Evolutionary conservation across 1,140 invertebrate species (phyloP), one percentile per base, ranked within the genome.

Genomic region (Mactra quadrangularis): DNA sequence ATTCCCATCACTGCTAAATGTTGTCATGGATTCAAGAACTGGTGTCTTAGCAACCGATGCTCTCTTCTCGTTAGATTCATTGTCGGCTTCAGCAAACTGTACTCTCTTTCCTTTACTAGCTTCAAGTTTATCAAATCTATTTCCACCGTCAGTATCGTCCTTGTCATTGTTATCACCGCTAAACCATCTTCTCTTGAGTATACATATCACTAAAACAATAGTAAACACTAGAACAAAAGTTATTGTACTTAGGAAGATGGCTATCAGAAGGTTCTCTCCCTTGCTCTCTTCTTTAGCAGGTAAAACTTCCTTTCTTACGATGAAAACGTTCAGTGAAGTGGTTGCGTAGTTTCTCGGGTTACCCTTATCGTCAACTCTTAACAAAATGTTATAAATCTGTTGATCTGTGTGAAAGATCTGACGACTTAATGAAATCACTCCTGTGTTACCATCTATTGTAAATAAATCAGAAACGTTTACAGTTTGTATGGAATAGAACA

Each of bases 391-490:
- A 57, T 38, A 74, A 1, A 74, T 75, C 59, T 57, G 38, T 13
- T 41, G 38, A 74, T 82, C 79, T 22, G 70, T 25, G 4, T n/a
- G 13, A 1, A 15, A 4, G 4, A 82, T 19, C 3, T 17, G 53
- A 31, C 79, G 79, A 1, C 55, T 25, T 1, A 90, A 82, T 41
- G 87, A 66, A 17, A 89, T 75, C 19, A 77, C 75, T 52, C 90
- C 90, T n/a, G 84, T 86, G 1, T 78, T 74, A 3, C 62, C 66
- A 60, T 85, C 72, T 15, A 91, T 84, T 33, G 83, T 79, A 52
- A 91, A 89, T 52, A 83, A 83, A 33, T 79, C 79, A 7, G 85
- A 85, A 33, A 87, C 87, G 62, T 90, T 89, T 13, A 81, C 57
- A 15, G 84, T 79, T 31, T 87, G 75, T n/a, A 87, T 74, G 9